These are phyloP conservation scores for Alligator mississippiensis DNA, from an alignment of 2,113 vertebrate species.

Conservation along the genomic window DNA sequence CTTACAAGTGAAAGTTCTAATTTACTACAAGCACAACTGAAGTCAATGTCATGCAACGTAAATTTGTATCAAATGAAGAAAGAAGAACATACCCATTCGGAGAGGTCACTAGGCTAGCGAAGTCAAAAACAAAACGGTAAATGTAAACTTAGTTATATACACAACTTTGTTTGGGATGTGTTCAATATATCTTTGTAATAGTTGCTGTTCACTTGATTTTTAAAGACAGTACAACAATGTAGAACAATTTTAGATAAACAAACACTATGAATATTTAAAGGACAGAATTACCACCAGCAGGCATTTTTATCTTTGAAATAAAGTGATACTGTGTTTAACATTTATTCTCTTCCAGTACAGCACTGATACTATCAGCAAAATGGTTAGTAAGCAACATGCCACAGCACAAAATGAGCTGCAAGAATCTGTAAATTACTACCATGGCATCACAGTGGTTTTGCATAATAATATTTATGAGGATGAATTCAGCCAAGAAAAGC, in stretches of 20 bases:
- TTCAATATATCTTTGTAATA: neutral
- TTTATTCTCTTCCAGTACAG: neutral
- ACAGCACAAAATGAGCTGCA: neutral
- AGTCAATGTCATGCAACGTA: conserved; percentile 77
- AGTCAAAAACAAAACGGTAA: conserved; percentile 76
- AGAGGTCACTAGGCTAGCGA: conserved; percentile 82
- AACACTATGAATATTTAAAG: neutral
- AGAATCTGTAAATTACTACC: neutral
- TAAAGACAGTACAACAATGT: neutral
- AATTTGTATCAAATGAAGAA: conserved; percentile 41
- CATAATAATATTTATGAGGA: conserved; percentile 20
- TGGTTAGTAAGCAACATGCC: neutral
- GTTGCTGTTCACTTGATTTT: neutral
- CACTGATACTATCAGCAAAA: neutral
- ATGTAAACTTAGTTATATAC: conserved; percentile 32
- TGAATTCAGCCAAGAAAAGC: conserved; percentile 4
- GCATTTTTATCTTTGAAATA: neutral
- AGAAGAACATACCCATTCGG: conserved; percentile 83
- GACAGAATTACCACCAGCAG: neutral
- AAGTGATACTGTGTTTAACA: neutral
- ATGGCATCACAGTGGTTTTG: neutral
- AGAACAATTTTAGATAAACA: neutral
- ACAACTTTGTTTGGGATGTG: neutral
- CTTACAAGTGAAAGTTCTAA: conserved; percentile 71
- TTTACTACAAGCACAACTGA: conserved; percentile 42